Evolutionary conservation across 2,113 vertebrate species (phyloP), one percentile per base, ranked within the genome.

Genomic region (Sinosuthora webbiana): DNA sequence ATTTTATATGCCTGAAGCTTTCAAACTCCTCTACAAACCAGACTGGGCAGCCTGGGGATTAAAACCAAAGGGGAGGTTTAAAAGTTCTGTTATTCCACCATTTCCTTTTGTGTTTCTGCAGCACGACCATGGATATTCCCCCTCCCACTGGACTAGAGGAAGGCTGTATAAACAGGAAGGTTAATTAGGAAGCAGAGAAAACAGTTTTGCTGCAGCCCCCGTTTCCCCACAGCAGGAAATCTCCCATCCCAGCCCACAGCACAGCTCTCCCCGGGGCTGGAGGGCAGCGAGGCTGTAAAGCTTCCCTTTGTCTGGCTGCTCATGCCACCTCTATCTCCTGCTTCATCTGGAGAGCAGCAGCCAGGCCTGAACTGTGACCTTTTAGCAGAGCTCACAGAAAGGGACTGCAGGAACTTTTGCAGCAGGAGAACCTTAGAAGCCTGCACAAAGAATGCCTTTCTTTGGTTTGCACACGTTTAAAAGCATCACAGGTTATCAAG

Each of bases 111-210:
- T 15, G 57, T 75, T 92, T 71, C 80, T 81, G 49, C 39, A 75
- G 49, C 75, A 42, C 0, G 0, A 52, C 17, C 39, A 5, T 7
- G 64, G 82, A 71, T 68, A 70, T 30, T 88, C 50, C 71, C 75
- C 45, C 71, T 83, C 80, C 79, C 83, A 24, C 52, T 30, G 45
- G 63, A 90, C 49, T 17, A 74, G 2, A 39, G 0, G 56, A 80
- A 83, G 74, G 79, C 60, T 89, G n/a, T 52, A 55, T 87, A 94
- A 96, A 96, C 92, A 93, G 93, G 93, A 93, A 95, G 64, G 80
- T 60, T 82, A 50, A 95, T 90, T 67, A 89, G 91, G 91, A 95
- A 94, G 93, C 39, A 78, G 86, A 88, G 77, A 94, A 94, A 90
- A 92, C 83, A 87, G 89, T 75, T 93, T 77, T 90, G 76, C 79